Evolutionary conservation across 2,797 vertebrate genomes (phyloP), one percentile per base, ranked within the genome.

Genomic region (Poliocrania exsul): DNA sequence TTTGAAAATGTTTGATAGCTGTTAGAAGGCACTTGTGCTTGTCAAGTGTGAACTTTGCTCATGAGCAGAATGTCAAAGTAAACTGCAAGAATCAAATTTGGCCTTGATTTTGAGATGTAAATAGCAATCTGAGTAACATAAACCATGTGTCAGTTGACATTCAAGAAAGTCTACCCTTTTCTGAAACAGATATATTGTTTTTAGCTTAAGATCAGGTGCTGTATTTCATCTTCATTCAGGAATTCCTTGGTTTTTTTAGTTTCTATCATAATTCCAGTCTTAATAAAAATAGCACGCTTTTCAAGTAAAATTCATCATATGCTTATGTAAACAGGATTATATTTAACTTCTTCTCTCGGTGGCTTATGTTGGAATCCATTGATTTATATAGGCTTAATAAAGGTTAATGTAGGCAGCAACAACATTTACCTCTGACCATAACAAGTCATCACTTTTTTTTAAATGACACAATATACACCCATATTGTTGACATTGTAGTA

Each of bases 381-480:
- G 80, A 90, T 92, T 95, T 93, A 73, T 88, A 29, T 31, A 81
- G 81, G 29, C 53, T 49, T 88, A 90, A 86, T 88, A 90, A 90
- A 95, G 60, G 64, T 88, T 90, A 86, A 83, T 74, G 53, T 90
- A 92, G 94, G 35, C 79, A 94, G 85, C 69, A 90, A 50, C 26
- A 85, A 78, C 42, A 86, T 95, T 93, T 83, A 88, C 80, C 85
- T 91, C 42, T 86, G 57, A 81, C 65, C 9, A 19, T 75, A 81
- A 85, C 50, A 16, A 88, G 29, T 78, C 61, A 81, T 86, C 50
- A 29, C 24, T 90, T 92, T 65, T 90, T 65, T 62, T 23, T 1
- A 83, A 46, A 42, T 47, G 72, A 17, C 31, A 82, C 35, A 74
- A 13, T 54, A 74, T 46, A 53, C 42, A 64, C 20, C 19, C 46